Evolutionary conservation across 2,113 vertebrate species (phyloP), one percentile per base, ranked within the genome.

Genomic region (Seriola aureovittata): DNA sequence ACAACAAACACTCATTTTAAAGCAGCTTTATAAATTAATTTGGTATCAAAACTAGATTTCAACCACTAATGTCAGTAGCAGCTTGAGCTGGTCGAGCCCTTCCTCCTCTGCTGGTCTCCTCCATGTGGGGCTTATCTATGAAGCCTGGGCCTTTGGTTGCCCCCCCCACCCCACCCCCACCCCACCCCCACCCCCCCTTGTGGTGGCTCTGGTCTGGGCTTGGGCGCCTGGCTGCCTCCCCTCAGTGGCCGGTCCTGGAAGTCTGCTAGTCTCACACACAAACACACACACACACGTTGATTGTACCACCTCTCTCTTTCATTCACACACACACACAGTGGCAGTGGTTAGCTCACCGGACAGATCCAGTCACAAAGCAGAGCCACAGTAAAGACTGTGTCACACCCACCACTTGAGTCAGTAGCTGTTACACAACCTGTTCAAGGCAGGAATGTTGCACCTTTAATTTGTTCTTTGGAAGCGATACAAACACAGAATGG

Each of bases 161-260:
- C 25, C 42, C 60, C 17, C 63, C 25, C 25, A 1, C 23, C 23
- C 23, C 23, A 23, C 44, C 67, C 58, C 63, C 34, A 23, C 44
- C 67, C 58, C 63, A n/a, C 60, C 17, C 63, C 25, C 25, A 23
- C 44, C 67, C 58, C 63, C 34, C 12, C 5, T 29, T 32, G 78
- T 25, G 68, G 75, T 63, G 57, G 12, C 69, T 81, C 72, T 81
- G 17, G 71, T 77, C 62, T 80, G 64, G 68, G 42, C 58, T 32
- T 2, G 14, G 80, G 82, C 71, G 72, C 81, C 90, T 57, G 57
- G 54, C 59, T 63, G 55, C 64, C 70, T 85, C 72, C 69, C 60
- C 29, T 74, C 62, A 75, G 70, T 11, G 68, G 79, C 73, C 3
- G 5, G 4, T 3, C 55, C 60, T 80, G 66, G 79, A 76, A 84